Evolutionary conservation across 1,140 invertebrate genomes (phyloP), one percentile per base, ranked within the genome.

Genomic region (Drosophila willistoni): DNA sequence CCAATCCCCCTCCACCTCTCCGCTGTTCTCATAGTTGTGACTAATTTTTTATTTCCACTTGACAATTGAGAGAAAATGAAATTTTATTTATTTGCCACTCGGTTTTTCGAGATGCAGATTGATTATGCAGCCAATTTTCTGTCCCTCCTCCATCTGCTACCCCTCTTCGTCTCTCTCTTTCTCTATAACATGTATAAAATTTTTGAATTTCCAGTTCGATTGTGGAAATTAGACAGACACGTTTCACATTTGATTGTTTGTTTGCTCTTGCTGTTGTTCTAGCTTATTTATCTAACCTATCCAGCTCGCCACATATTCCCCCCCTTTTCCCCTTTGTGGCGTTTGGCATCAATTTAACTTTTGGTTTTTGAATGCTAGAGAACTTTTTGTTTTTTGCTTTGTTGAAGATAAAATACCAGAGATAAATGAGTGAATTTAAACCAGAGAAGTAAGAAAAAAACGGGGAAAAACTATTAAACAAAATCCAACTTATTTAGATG

Each of bases 21-120:
- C 6, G 29, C 6, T 6, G 7, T 7, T 7, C 29, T 7, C 6
- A 29, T 51, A 51, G 44, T 51, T 51, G 44, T 51, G 44, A 51
- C 44, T 51, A 51, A 51, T 51, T 51, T 51, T 51, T 19, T 19
- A 51, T 51, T 51, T 51, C 42, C 42, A 44, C 42, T 44, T 44
- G 13, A 17, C 44, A 47, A 9, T 47, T 47, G 14, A 39, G 36
- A 13, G 14, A 17, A 47, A 47, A 47, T 47, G 1, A 19, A 19
- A 47, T 47, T 47, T 47, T 17, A 47, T 47, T 47, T 19, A 9
- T 17, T 17, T 47, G 14, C 14, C 14, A 47, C 14, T 47, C 44
- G 44, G 7, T 47, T 47, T 47, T 39, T 12, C 22, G 36, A 39
- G 36, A 39, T 39, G 12, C 36, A 39, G 2, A 47, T 47, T 47